Conservation (phyloP, 2,113 vertebrate genomes). For the Podarcis muralis region DNA sequence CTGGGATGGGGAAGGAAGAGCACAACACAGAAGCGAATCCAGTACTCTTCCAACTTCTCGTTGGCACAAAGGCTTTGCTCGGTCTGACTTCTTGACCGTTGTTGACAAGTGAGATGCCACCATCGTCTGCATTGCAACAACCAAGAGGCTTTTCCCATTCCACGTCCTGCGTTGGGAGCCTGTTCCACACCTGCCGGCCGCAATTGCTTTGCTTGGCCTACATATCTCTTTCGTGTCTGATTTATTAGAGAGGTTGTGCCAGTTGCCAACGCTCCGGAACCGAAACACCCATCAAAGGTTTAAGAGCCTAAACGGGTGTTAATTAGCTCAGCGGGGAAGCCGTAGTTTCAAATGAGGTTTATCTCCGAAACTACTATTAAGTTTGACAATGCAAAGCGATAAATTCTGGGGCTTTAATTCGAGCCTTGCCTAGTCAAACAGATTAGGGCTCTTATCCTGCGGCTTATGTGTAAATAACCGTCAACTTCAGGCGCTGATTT, state of each 20-base stretch:
- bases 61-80: not conserved
- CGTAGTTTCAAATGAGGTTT: slow-evolving; percentile 68
- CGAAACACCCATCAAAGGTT: slow-evolving; percentile 70
- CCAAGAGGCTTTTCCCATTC: not conserved
- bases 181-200: slow-evolving; percentile 19
- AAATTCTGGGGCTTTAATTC: slow-evolving; percentile 62
- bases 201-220: not conserved
- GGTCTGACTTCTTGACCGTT: not conserved
- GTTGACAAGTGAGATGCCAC: no score
- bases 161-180: not conserved
- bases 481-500: slow-evolving; percentile 17
- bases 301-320: slow-evolving; percentile 72
- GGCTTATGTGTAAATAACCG: slow-evolving; percentile 66
- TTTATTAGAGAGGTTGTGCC: slow-evolving; percentile 55
- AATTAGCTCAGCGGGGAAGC: slow-evolving; percentile 75
- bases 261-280: slow-evolving; percentile 54
- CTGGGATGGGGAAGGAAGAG: no score
- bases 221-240: slow-evolving; percentile 50
- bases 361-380: slow-evolving; percentile 69
- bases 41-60: not conserved
- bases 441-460: slow-evolving; percentile 49
- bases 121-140: not conserved
- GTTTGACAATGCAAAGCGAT: slow-evolving; percentile 71
- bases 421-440: slow-evolving; percentile 53
- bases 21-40: no score